Evolutionary conservation across 2,797 vertebrate species (phyloP).

Genomic region (Todus mexicanus): DNA sequence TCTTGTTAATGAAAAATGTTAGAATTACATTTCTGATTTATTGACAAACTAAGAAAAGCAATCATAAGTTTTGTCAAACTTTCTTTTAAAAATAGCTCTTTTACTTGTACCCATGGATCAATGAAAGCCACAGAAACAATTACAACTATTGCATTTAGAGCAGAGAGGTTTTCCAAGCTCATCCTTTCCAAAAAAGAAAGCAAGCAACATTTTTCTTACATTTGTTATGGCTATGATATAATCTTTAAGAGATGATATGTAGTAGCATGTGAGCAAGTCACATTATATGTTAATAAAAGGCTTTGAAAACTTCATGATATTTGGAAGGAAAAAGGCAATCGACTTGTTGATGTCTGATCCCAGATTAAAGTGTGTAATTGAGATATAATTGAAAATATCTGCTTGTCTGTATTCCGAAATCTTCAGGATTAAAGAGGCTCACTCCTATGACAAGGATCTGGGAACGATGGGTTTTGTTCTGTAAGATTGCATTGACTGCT

Average conservation of each 20-base stretch:
- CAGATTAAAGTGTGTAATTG: background rate
- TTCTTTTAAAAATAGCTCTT: background rate
- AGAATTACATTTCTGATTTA: constrained; percentile 1
- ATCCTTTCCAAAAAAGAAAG: background rate
- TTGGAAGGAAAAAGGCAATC: background rate
- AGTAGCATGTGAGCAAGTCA: background rate
- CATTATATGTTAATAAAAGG: background rate
- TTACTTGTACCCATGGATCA: background rate
- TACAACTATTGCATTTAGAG: background rate
- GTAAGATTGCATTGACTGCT: background rate
- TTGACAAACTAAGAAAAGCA: background rate
- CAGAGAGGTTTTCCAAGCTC: background rate
- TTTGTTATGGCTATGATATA: background rate
- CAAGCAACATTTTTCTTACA: background rate
- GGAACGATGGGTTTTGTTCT: background rate
- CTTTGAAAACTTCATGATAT: background rate
- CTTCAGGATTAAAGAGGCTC: background rate
- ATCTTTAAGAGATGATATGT: background rate
- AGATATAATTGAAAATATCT: background rate
- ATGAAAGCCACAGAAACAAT: background rate
- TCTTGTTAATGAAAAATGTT: constrained; percentile 17
- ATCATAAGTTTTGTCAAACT: background rate
- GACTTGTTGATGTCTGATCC: background rate
- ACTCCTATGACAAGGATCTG: background rate
- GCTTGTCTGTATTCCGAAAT: background rate